Conservation (phyloP, 1,140 invertebrate genomes). For the Proctacanthus coquilletti region DNA sequence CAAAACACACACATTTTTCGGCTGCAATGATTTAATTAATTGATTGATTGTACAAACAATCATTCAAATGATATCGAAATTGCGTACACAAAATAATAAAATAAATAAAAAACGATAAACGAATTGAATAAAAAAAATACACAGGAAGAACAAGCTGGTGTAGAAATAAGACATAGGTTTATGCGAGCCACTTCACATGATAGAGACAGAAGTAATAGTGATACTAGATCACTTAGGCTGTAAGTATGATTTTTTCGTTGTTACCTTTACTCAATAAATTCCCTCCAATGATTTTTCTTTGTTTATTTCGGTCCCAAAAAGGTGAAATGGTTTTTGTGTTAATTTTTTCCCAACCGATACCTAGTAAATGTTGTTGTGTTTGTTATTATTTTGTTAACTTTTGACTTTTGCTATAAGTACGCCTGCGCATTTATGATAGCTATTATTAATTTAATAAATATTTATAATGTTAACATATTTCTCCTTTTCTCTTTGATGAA, state of each 20-base stretch:
- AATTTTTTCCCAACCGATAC: no score
- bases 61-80: no score
- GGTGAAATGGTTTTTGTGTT: no score
- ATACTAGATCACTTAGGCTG: conserved; percentile 17
- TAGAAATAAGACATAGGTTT: conserved; percentile 21
- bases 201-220: conserved; percentile 14
- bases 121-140: conserved; percentile 1
- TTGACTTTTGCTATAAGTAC: neutral
- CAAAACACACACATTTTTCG: no score
- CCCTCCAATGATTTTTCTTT: no score
- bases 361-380: no score
- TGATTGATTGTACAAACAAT: no score
- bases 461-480: neutral
- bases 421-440: neutral
- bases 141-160: conserved; percentile 17
- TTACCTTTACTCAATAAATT: no score
- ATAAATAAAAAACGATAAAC: conserved; percentile 1
- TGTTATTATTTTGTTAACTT: neutral
- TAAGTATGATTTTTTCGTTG: no score
- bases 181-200: conserved; percentile 15
- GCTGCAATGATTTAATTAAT: no score
- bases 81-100: no score
- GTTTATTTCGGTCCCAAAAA: no score
- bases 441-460: neutral
- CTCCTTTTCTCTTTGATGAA: neutral